These are phyloP conservation scores for Dynastes tityus DNA, from an alignment of 2,888 invertebrate genomes.

Conservation along the genomic window DNA sequence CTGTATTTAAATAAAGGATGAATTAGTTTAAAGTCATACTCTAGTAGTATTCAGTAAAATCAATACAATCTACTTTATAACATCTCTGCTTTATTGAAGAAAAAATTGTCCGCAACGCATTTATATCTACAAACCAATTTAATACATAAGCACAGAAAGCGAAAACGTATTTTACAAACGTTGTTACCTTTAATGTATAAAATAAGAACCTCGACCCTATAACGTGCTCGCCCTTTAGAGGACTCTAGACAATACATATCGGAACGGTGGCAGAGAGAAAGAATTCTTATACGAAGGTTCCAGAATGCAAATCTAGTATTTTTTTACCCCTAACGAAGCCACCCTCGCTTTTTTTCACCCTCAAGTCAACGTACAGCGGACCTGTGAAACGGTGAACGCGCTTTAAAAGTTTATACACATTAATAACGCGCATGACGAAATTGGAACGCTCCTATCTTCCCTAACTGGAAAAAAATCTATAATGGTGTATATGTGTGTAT, in stretches of 20 bases:
- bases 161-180: not conserved
- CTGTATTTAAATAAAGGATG: too few relatives aligned
- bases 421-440: slow-evolving; percentile 60
- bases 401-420: slow-evolving; percentile 59
- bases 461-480: slow-evolving; percentile 71
- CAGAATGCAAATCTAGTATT: slow-evolving; percentile 71
- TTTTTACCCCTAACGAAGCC: slow-evolving; percentile 71
- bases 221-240: slow-evolving; percentile 30
- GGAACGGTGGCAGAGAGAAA: slow-evolving; percentile 20
- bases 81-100: too few relatives aligned
- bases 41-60: too few relatives aligned
- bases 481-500: slow-evolving; percentile 71
- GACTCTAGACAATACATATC: slow-evolving; percentile 50
- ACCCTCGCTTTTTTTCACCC: slow-evolving; percentile 71
- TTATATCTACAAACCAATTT: too few relatives aligned
- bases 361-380: slow-evolving; percentile 67
- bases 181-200: slow-evolving; percentile 4
- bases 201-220: slow-evolving; percentile 29
- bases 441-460: slow-evolving; percentile 67
- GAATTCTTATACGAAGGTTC: slow-evolving; percentile 47
- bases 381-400: slow-evolving; percentile 60
- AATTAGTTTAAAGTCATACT: too few relatives aligned
- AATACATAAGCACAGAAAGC: not conserved
- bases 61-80: too few relatives aligned
- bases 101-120: too few relatives aligned